Evolutionary conservation across 2,888 invertebrate genomes (phyloP), one percentile per base, ranked within the genome.

Genomic region (Panopea generosa): DNA sequence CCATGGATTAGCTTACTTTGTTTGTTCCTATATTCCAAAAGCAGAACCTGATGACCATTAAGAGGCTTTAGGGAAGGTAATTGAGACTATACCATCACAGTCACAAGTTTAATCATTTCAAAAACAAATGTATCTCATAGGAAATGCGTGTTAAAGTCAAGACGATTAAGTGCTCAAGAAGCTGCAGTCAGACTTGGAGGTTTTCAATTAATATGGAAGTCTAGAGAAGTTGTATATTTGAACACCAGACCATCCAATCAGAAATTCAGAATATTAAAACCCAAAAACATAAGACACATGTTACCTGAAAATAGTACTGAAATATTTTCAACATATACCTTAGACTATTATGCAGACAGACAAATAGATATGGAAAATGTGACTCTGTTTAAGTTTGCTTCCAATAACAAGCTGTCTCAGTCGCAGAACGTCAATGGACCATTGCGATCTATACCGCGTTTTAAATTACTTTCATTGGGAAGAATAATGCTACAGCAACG

Each of bases 1-100:
- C 26, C 40, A 55, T 40, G 60, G 62, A 22, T 47, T 27, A 7
- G 70, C 70, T 33, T 62, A 61, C 45, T 70, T 62, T 47, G 70
- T 62, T 6, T 70, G 70, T 40, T 47, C n/a, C 9, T 70, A 70
- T 38, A 61, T 70, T 26, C 3, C 45, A 24, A 70, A 70, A 62
- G 61, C 70, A 40, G 70, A 70, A 26, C 70, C 70, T 43, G 55
- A 70, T 53, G 70, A 70, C 14, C 27, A 62, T 2, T 26, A 55
- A 27, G 38, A 62, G n/a, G 49, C 55, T 14, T 29, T 62, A 11
- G 62, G 38, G 20, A n/a, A n/a, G n/a, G n/a, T n/a, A n/a, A n/a
- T n/a, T n/a, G n/a, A n/a, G n/a, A n/a, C n/a, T n/a, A n/a, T 57
- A n/a, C n/a, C 52, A 20, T 52, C 38, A 11, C 40, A 59, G 1